These are phyloP conservation scores for Shinisaurus crocodilurus DNA, from an alignment of 2,113 vertebrate species.

Conservation along the genomic window DNA sequence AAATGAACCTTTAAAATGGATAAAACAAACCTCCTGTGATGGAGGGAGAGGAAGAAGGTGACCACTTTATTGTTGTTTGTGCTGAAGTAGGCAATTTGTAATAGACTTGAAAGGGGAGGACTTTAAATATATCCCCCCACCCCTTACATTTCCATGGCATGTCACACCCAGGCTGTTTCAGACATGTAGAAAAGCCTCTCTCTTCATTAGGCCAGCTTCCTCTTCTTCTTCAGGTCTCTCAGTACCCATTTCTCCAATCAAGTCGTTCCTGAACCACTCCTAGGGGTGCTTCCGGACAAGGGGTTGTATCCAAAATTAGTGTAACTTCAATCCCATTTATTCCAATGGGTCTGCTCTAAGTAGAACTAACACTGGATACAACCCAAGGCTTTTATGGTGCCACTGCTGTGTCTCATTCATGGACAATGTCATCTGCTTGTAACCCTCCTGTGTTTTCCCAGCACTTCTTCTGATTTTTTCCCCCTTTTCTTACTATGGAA, in stretches of 20 bases:
- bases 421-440: too few species aligned
- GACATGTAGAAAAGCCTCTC: background rate
- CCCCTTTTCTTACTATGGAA: too few species aligned
- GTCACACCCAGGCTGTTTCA: background rate
- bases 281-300: too few species aligned
- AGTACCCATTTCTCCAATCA: background rate
- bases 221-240: background rate
- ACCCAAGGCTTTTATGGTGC: too few species aligned
- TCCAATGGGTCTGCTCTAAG: too few species aligned
- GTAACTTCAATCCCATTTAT: too few species aligned
- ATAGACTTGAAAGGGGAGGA: background rate
- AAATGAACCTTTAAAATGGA: slow-evolving; percentile 52
- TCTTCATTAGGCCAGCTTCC: background rate
- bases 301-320: too few species aligned
- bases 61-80: background rate
- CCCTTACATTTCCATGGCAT: background rate
- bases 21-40: slow-evolving; percentile 55
- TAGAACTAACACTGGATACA: too few species aligned
- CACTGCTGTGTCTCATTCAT: too few species aligned
- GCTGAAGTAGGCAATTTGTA: background rate
- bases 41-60: slow-evolving; percentile 40
- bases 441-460: too few species aligned
- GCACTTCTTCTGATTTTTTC: too few species aligned
- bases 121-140: background rate
- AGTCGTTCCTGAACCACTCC: background rate